Evolutionary conservation across 2,888 invertebrate species (phyloP).

Genomic region (Phorcus lineatus): DNA sequence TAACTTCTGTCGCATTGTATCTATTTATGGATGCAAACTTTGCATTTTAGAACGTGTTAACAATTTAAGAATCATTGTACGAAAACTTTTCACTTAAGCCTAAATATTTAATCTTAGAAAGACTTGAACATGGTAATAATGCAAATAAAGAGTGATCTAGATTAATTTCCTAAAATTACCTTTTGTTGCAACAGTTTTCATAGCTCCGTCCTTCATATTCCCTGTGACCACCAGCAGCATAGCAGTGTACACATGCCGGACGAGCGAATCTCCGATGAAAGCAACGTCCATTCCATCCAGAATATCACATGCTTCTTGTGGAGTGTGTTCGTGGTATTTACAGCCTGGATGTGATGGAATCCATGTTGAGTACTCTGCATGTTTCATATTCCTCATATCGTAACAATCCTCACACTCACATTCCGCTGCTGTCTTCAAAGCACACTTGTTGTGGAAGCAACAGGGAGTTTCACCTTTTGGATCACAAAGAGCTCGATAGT

Average conservation of each 20-base stretch:
- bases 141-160: too few relatives aligned
- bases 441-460: slow-evolving; percentile 39
- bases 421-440: slow-evolving; percentile 19
- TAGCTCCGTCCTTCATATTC: slow-evolving; percentile 28
- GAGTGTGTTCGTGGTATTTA: not conserved
- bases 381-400: slow-evolving; percentile 25
- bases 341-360: slow-evolving; percentile 19
- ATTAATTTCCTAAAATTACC: slow-evolving; percentile 1
- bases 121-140: too few relatives aligned
- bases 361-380: slow-evolving; percentile 41
- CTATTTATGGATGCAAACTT: too few relatives aligned
- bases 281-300: slow-evolving; percentile 29
- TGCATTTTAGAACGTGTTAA: too few relatives aligned
- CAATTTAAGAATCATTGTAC: too few relatives aligned
- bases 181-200: slow-evolving; percentile 22
- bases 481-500: slow-evolving; percentile 37
- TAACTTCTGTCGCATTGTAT: too few relatives aligned
- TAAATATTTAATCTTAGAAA: too few relatives aligned
- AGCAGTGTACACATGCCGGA: slow-evolving; percentile 38
- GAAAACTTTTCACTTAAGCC: too few relatives aligned
- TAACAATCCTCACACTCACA: slow-evolving; percentile 37
- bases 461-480: slow-evolving; percentile 37
- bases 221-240: slow-evolving; percentile 25
- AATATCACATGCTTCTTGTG: slow-evolving; percentile 16
- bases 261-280: slow-evolving; percentile 39